Base-by-base conservation (phyloP, 2,888 invertebrate genomes). In the Megalurothrips usitatus region DNA sequence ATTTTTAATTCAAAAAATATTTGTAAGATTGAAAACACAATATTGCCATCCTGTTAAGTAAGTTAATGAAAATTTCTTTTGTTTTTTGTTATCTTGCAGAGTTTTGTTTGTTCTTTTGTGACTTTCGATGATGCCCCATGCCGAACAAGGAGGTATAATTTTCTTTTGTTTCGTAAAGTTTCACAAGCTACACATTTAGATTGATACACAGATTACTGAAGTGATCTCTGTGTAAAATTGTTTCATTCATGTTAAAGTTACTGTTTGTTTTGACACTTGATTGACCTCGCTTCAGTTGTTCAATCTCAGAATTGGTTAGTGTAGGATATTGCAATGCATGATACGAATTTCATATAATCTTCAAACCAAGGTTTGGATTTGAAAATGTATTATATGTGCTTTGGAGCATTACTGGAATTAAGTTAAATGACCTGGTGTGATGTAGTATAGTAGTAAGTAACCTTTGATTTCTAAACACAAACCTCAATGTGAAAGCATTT, bases 391-490 rank as follows among this genome's bases (percentile, higher is more conserved):
- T 58, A 58, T 11, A 58, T 11, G 58, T 58, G 58, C 58, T 58
- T 58, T n/a, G n/a, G n/a, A 58, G 58, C 58, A 75, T 75, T 75
- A 23, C 26, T 75, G 68, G 68, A 75, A 75, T 75, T 75, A 75
- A 75, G 68, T 75, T 75, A 75, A 75, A 23, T 75, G 68, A 75
- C 68, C 68, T 75, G 68, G 26, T 75, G 68, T 75, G 68, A 26
- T 11, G 23, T 75, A 75, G 68, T 26, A 26, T 75, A 75, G 12
- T 26, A 75, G 23, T 75, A 75, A 75, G 68, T 75, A 75, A 75
- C 68, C 68, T 75, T 75, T 75, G 68, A 23, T 68, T n/a, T 23
- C 23, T 17, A 12, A 58, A 58, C 17, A 58, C 19, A 75, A 75
- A 75, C 26, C 12, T 75, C 68, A 75, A 26, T 75, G 68, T 75